phyloP scores from a whole-genome alignment of 2,113 vertebrate species.

The Centrocercus urophasianus region DNA sequence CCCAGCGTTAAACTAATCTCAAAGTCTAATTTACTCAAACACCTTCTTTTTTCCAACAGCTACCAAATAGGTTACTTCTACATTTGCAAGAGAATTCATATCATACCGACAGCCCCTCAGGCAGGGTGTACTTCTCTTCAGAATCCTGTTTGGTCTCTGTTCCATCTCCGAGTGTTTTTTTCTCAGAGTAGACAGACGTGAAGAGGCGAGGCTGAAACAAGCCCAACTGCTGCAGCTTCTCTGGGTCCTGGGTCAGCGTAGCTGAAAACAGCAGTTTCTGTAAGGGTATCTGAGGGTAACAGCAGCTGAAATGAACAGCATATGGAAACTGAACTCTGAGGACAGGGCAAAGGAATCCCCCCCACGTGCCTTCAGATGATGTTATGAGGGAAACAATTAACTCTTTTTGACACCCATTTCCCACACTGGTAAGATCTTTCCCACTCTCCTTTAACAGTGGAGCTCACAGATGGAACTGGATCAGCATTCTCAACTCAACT shows the following conservation, averaged over 20 bases:
- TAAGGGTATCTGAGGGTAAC: conserved; percentile 86
- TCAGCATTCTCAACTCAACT: neutral
- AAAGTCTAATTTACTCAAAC: neutral
- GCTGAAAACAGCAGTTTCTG: conserved; percentile 98
- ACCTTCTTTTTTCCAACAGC: neutral
- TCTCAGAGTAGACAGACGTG: conserved; percentile 74
- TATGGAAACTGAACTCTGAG: neutral
- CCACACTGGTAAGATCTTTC: neutral
- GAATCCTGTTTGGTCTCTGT: neutral
- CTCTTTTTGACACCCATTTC: neutral
- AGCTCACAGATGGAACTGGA: neutral
- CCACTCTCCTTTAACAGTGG: neutral
- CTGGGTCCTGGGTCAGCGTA: conserved; percentile 92
- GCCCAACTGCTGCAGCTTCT: conserved; percentile 91
- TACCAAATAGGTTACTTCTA: neutral
- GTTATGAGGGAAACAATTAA: neutral
- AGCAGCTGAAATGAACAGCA: conserved; percentile 75
- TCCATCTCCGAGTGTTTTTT: neutral
- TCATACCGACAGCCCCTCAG: conserved; percentile 86
- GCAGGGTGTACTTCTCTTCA: conserved; percentile 83
- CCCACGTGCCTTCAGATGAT: neutral
- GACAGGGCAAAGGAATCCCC: neutral
- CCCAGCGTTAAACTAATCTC: neutral
- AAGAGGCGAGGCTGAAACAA: conserved; percentile 93
- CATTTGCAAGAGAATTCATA: neutral